Evolutionary conservation across 53 echinoderm and acorn worm species (phyloP).

Genomic region (Apostichopus leukothele): DNA sequence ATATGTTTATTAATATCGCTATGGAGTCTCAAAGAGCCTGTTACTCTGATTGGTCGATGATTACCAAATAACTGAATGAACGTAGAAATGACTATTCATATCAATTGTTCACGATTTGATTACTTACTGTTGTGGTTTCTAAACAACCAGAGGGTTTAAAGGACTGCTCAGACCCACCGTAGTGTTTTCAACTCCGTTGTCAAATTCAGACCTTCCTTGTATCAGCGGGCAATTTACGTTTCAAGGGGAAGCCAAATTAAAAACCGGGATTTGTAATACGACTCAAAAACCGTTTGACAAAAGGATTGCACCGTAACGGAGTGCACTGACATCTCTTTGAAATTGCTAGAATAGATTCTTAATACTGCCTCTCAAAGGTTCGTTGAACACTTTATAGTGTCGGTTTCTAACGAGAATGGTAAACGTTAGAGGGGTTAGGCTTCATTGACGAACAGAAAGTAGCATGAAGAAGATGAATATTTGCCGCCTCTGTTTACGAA

Average conservation of each 20-base stretch:
- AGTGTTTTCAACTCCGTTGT: neutral
- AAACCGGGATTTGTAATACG: slow-evolving; percentile 10
- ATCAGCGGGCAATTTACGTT: slow-evolving; percentile 37
- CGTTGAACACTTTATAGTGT: neutral
- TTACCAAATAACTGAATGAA: neutral
- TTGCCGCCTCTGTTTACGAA: no score
- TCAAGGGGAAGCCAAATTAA: neutral
- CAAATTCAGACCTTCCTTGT: slow-evolving; percentile 6
- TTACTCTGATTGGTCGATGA: slow-evolving; percentile 14
- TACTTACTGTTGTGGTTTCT: slow-evolving; percentile 43
- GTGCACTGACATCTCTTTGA: slow-evolving; percentile 28
- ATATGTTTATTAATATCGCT: slow-evolving; percentile 41
- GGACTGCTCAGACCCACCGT: slow-evolving; percentile 14
- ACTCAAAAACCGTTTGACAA: slow-evolving; percentile 22
- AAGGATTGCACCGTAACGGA: slow-evolving; percentile 41
- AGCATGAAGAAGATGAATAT: no score
- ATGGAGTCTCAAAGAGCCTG: neutral
- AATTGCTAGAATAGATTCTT: slow-evolving; percentile 9
- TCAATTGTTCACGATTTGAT: slow-evolving; percentile 19
- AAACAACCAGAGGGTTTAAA: slow-evolving; percentile 9
- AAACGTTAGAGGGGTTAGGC: neutral
- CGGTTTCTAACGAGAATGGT: neutral
- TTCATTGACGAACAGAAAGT: no score
- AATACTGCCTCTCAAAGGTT: neutral
- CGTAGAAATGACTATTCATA: slow-evolving; percentile 21